These are phyloP conservation scores for Gerris lacustris DNA, from an alignment of 2,888 invertebrate genomes.

Conservation along the genomic window DNA sequence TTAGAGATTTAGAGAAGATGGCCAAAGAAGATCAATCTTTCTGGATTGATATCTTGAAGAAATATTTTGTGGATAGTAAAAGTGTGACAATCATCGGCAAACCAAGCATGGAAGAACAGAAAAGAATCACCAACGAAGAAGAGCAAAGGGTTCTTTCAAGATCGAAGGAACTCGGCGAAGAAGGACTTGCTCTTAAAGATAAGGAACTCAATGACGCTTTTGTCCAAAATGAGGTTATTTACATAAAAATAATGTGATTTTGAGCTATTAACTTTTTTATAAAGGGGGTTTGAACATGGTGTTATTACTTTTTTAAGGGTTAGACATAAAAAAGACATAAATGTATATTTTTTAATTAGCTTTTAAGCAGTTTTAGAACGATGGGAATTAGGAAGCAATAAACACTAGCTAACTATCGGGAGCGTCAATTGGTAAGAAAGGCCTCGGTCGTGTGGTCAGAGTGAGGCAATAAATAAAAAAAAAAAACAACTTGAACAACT, in stretches of 20 bases:
- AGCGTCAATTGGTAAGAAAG: too few relatives aligned
- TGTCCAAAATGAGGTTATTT: constrained; percentile 56
- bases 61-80: constrained; percentile 52
- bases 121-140: constrained; percentile 58
- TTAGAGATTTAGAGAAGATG: constrained; percentile 49
- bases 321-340: too few relatives aligned
- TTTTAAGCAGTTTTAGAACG: too few relatives aligned
- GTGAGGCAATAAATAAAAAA: too few relatives aligned
- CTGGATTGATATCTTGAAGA: constrained; percentile 58
- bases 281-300: too few relatives aligned
- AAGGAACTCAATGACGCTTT: constrained; percentile 54
- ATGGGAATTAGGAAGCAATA: too few relatives aligned
- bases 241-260: not conserved
- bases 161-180: constrained; percentile 48
- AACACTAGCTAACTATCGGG: too few relatives aligned
- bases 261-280: constrained; percentile 9
- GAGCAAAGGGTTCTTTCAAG: constrained; percentile 56
- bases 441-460: too few relatives aligned
- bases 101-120: constrained; percentile 52
- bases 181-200: constrained; percentile 54
- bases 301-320: too few relatives aligned
- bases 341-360: too few relatives aligned
- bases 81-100: constrained; percentile 48
- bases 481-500: too few relatives aligned
- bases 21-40: constrained; percentile 49